Evolutionary conservation across 2,888 invertebrate species (phyloP), one percentile per base, ranked within the genome.

Genomic region (Drosophila mettleri): DNA sequence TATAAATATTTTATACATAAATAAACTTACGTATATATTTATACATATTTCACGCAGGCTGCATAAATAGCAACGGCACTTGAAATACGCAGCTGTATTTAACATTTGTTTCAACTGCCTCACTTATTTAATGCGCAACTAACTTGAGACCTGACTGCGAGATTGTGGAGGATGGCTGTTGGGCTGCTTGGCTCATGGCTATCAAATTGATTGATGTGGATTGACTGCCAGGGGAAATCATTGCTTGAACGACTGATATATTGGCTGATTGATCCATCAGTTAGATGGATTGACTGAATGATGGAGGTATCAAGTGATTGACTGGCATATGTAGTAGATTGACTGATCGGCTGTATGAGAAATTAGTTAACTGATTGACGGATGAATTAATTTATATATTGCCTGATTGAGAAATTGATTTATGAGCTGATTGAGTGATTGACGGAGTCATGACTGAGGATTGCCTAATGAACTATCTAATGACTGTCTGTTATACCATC

Each of bases 1-100:
- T 31, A n/a, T 53, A 31, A 16, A 22, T 31, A 39, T 46, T 58
- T 45, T 39, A 36, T 46, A 20, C 20, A 22, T 60, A 70, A 60
- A 55, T 49, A 64, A 22, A 75, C 27, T 27, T 45, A 20, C 43
- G 20, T 31, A 9, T n/a, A 34, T 7, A 14, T n/a, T 6, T n/a
- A 34, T 34, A 34, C 12, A 68, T 58, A 70, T 45, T n/a, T 14
- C 20, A 33, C 7, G 7, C 22, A 49, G 33, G 9, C 20, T 2
- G 39, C 39, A 39, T 18, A 20, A 12, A 41, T 14, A 16, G 9
- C 6, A 9, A 1, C 14, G 10, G 43, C 6, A 16, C 24, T 16
- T 45, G 16, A 27, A 27, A 1, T 16, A 43, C 16, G n/a, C 27
- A 45, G 45, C 45, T 45, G 16, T 12, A 45, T 45, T 43, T 43